These are phyloP conservation scores for Phthorimaea operculella DNA, from an alignment of 1,140 invertebrate species.

Conservation along the genomic window DNA sequence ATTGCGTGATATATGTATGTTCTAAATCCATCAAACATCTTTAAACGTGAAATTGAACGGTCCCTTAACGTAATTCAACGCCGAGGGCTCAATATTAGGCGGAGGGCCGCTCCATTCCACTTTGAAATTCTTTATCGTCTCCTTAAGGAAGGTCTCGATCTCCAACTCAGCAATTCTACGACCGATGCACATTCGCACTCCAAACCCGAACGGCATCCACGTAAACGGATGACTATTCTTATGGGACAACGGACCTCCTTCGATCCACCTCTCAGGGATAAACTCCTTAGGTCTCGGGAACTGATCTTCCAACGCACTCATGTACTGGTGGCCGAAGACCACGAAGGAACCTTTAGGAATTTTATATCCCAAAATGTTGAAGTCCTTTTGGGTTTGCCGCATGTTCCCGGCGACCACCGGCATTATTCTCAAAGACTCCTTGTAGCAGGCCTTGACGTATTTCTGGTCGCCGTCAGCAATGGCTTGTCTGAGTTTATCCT, in stretches of 20 bases:
- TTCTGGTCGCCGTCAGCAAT: conserved; percentile 60
- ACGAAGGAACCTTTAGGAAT: conserved; percentile 69
- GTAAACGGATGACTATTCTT: conserved; percentile 69
- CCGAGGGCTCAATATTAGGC: conserved; percentile 23
- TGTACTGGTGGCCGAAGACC: conserved; percentile 45
- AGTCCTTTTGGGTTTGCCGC: conserved; percentile 64
- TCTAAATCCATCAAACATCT: conserved; percentile 20
- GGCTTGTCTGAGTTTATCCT: conserved; percentile 73
- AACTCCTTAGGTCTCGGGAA: conserved; percentile 67
- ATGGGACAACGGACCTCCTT: conserved; percentile 46
- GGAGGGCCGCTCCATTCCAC: conserved; percentile 65
- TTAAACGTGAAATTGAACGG: conserved; percentile 59
- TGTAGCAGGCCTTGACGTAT: conserved; percentile 75
- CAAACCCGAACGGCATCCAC: conserved; percentile 72
- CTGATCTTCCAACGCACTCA: conserved; percentile 61
- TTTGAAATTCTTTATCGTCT: conserved; percentile 69
- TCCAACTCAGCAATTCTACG: conserved; percentile 79
- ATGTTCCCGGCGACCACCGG: conserved; percentile 66
- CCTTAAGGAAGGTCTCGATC: conserved; percentile 71
- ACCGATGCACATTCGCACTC: conserved; percentile 69
- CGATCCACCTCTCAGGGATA: conserved; percentile 71
- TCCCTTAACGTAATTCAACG: conserved; percentile 44
- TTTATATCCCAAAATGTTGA: conserved; percentile 69
- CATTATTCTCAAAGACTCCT: conserved; percentile 71
- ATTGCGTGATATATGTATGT: too few species aligned